A percentile compares a stretch with the other conserved stretches of the same genome.
Evolutionary conservation across 1,140 invertebrate genomes (phyloP).

Genomic region (Trichonephila clavipes): DNA sequence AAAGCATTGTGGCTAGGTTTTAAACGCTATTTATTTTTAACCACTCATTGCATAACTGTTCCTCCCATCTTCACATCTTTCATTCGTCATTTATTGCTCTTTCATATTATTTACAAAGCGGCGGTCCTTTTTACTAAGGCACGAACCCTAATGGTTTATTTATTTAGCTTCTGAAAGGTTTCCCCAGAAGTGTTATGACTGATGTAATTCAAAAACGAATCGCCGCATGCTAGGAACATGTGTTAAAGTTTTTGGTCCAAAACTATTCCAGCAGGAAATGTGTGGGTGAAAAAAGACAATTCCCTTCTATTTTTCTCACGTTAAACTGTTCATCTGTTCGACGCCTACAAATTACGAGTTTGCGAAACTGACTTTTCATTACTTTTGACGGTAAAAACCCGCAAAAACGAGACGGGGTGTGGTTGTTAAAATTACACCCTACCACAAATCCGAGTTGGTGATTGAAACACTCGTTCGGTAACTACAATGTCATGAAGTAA

Average conservation of each 20-base stretch:
- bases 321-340: background rate
- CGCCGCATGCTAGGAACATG: background rate
- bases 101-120: background rate
- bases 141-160: background rate
- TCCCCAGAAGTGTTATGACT: background rate
- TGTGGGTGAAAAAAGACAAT: conserved; percentile 7
- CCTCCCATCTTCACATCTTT: background rate
- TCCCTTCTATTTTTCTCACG: background rate
- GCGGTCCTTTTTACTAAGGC: background rate
- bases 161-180: background rate
- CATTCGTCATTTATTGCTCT: background rate
- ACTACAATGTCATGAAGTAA: too few relatives aligned
- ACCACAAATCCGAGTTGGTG: too few relatives aligned
- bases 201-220: background rate
- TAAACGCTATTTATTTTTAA: too few relatives aligned
- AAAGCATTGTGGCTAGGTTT: too few relatives aligned
- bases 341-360: background rate
- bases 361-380: background rate
- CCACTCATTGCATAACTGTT: too few relatives aligned
- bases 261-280: background rate
- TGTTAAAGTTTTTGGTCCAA: background rate
- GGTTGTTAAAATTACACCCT: background rate
- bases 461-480: too few relatives aligned
- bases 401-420: background rate
- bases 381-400: background rate